These are phyloP conservation scores for Antedon bifida DNA, from an alignment of 35 echinoderm and acorn worm species.

Conservation along the genomic window DNA sequence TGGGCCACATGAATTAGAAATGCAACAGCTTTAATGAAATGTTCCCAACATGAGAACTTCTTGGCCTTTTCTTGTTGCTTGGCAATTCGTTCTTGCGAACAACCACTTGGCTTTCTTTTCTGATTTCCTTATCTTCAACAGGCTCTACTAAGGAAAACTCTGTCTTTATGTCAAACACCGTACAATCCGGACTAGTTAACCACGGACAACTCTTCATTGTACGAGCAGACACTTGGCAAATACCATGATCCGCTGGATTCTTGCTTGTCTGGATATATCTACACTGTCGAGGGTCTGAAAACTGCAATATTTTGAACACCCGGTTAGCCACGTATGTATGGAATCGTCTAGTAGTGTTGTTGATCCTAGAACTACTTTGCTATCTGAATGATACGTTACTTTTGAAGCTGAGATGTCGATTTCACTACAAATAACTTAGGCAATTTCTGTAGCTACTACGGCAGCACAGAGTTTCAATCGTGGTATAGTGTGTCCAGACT, in stretches of 20 bases:
- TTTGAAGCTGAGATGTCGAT: too few relatives aligned
- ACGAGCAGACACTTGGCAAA: neutral
- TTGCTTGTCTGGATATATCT: neutral
- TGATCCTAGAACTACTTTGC: too few relatives aligned
- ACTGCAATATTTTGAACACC: too few relatives aligned
- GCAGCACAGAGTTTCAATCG: too few relatives aligned
- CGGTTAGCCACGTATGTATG: too few relatives aligned
- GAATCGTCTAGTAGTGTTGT: too few relatives aligned
- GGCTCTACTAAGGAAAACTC: slow-evolving; percentile 3
- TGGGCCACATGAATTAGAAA: neutral
- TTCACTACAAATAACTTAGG: too few relatives aligned
- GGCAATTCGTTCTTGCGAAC: neutral
- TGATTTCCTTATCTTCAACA: slow-evolving; percentile 7
- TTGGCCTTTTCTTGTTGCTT: neutral
- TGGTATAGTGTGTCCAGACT: too few relatives aligned
- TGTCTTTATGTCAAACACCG: neutral
- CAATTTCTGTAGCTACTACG: too few relatives aligned
- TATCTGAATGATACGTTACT: too few relatives aligned
- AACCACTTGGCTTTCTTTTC: neutral
- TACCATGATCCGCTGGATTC: neutral
- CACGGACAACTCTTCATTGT: neutral
- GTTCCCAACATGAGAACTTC: neutral
- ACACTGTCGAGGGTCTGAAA: neutral
- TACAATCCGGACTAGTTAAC: neutral
- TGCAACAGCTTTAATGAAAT: neutral